These are phyloP conservation scores for Xanthorhoe designata DNA, from an alignment of 2,888 invertebrate species.

Conservation along the genomic window DNA sequence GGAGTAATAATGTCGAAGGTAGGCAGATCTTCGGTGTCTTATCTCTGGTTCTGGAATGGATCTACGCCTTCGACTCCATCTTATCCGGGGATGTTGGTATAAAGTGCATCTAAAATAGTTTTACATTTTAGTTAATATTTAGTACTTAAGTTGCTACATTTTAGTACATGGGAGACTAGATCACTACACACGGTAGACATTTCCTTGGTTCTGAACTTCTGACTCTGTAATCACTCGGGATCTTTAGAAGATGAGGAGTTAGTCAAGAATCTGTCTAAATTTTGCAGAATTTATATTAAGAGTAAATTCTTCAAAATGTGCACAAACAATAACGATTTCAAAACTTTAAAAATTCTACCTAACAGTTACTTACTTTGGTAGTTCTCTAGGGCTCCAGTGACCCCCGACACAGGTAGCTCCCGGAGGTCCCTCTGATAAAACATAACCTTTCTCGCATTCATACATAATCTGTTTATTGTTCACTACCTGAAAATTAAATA, in stretches of 20 bases:
- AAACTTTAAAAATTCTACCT: background rate
- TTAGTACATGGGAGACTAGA: no score
- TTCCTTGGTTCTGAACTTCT: no score
- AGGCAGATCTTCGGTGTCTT: conserved; percentile 72
- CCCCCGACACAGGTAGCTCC: conserved; percentile 98
- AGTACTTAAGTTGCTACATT: no score
- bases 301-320: background rate
- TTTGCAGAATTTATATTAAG: background rate
- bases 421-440: conserved; percentile 93
- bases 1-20: conserved; percentile 76
- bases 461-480: conserved; percentile 98
- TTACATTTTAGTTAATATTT: background rate
- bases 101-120: conserved; percentile 87
- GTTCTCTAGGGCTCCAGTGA: conserved; percentile 95
- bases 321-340: background rate
- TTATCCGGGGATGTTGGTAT: conserved; percentile 94
- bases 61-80: conserved; percentile 91
- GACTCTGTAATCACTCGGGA: no score
- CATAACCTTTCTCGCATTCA: conserved; percentile 96
- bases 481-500: conserved; percentile 79
- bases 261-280: no score
- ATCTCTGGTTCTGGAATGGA: conserved; percentile 78
- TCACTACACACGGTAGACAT: no score
- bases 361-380: conserved; percentile 87
- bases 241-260: no score